Evolutionary conservation across 2,888 invertebrate genomes (phyloP), one percentile per base, ranked within the genome.

Genomic region (Xestoiulus laeticollis): DNA sequence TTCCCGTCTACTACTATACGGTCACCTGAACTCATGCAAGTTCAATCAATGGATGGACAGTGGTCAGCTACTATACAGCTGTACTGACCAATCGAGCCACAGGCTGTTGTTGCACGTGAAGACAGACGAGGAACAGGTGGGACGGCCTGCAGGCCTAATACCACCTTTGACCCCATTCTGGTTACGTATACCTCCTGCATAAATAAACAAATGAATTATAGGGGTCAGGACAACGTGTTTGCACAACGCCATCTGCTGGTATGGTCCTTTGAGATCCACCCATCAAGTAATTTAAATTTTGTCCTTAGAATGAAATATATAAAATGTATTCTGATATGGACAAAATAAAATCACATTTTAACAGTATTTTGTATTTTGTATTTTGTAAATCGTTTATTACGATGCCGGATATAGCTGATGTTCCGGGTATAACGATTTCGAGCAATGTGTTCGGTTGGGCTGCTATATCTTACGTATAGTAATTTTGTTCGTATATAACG

Each of bases 21-120:
- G 59, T 59, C 59, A 59, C 59, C 59, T 59, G 59, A 59, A 59
- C 59, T 22, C 22, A 59, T 59, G 22, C n/a, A n/a, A n/a, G n/a
- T n/a, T n/a, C 59, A 3, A 4, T 10, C 6, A 59, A 59, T 59
- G 22, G 10, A 59, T 59, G 59, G 59, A 59, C 59, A 22, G 59
- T 59, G 59, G 59, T 59, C 59, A 59, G 59, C 59, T 8, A 59
- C n/a, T n/a, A n/a, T n/a, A n/a, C n/a, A n/a, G n/a, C n/a, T n/a
- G 16, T 22, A 59, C 59, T 59, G 59, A 59, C 59, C 59, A 59
- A 22, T 22, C 1, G 59, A n/a, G 59, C 59, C 22, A 59, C 59
- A 59, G 59, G 59, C 59, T 59, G 59, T 22, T 59, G 14, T 14
- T 44, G n/a, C n/a, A n/a, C n/a, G 48, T 43, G 43, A 43, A 43